Conservation (phyloP, 2,113 vertebrate genomes). For the Tauraco erythrolophus region DNA sequence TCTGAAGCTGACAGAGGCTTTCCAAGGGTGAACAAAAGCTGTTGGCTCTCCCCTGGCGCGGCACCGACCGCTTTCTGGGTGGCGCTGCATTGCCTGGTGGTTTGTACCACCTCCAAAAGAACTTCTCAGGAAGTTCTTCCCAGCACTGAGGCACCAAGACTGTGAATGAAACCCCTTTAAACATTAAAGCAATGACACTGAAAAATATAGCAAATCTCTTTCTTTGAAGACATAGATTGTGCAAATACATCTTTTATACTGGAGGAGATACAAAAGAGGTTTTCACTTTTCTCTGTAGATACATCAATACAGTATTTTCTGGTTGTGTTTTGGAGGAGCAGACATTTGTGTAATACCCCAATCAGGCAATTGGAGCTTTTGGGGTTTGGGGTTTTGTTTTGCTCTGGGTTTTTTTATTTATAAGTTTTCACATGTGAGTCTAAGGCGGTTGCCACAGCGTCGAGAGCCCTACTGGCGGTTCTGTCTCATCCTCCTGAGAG, state of each 20-base stretch:
- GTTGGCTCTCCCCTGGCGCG: not conserved
- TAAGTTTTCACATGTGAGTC: conserved; percentile 25
- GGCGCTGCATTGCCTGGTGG: fast-evolving
- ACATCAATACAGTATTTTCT: not conserved
- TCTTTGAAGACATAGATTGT: not conserved
- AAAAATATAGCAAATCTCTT: not conserved
- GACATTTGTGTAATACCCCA: conserved; percentile 26
- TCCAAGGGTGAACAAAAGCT: not conserved
- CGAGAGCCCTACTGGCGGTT: conserved; percentile 55
- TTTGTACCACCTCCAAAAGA: not conserved
- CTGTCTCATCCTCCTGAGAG: conserved; percentile 60
- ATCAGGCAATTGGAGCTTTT: not conserved
- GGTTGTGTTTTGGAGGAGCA: conserved; percentile 24
- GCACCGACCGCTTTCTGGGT: not conserved
- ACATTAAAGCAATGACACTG: not conserved
- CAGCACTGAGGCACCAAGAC: too few species aligned
- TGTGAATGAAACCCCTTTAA: not conserved
- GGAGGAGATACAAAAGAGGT: not conserved
- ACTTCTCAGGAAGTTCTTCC: not conserved
- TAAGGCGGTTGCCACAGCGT: conserved; percentile 21
- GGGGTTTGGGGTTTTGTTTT: not conserved
- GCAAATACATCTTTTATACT: not conserved
- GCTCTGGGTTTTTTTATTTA: not conserved
- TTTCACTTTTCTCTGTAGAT: conserved; percentile 25
- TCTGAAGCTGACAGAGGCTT: not conserved